Evolutionary conservation across 2,113 vertebrate genomes (phyloP).

Genomic region (Pedionomus torquatus): DNA sequence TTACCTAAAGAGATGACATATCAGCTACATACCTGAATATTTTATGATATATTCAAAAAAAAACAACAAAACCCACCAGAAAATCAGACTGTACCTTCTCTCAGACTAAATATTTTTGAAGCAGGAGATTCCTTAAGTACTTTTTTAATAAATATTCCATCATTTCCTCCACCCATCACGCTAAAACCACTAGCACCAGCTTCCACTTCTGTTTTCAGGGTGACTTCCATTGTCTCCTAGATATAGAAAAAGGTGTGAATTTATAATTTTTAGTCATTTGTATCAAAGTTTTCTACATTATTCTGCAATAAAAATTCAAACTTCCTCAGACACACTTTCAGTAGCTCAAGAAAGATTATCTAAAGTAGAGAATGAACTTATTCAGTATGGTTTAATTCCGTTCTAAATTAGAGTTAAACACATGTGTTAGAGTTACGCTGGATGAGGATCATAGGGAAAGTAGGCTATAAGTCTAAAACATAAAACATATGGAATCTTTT

Average conservation of each 20-base stretch:
- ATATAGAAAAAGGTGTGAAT: neutral
- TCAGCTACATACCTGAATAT: neutral
- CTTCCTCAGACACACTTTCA: neutral
- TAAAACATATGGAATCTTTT: neutral
- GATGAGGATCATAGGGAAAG: neutral
- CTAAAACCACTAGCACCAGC: constrained; percentile 87
- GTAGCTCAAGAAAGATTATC: neutral
- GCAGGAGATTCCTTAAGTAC: constrained; percentile 90
- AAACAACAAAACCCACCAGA: neutral
- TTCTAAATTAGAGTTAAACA: neutral
- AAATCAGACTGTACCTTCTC: constrained; percentile 83
- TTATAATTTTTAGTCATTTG: neutral
- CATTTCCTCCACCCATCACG: constrained; percentile 87
- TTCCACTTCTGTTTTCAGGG: constrained; percentile 85
- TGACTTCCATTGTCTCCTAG: constrained; percentile 78
- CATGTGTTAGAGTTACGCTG: neutral
- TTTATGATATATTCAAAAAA: neutral
- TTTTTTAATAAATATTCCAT: constrained; percentile 90
- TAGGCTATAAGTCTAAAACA: neutral
- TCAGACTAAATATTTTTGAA: constrained; percentile 85
- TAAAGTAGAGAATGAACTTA: neutral
- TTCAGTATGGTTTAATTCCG: neutral
- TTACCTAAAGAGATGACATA: neutral
- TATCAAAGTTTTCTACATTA: neutral
- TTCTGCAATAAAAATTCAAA: neutral